Conservation (phyloP, 2,113 vertebrate genomes). For the Vanacampus margaritifer region DNA sequence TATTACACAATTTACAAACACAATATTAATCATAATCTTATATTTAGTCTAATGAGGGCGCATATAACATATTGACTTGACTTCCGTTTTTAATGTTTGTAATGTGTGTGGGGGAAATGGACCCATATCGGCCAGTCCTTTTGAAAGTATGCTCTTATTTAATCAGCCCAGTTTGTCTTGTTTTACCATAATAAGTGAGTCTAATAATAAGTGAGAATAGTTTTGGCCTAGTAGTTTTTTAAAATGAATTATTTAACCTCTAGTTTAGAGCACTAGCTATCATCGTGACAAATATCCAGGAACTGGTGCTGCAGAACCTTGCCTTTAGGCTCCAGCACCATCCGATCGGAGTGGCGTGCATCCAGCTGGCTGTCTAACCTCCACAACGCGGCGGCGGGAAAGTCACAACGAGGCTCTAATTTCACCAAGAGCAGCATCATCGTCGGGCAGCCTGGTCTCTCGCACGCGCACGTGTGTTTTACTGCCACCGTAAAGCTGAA, state of each 20-base stretch:
- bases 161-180: background rate
- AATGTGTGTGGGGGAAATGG: too few relatives aligned
- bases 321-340: conserved; percentile 31
- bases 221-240: background rate
- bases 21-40: too few relatives aligned
- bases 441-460: conserved; percentile 15
- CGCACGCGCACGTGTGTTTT: conserved; percentile 26
- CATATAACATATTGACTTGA: too few relatives aligned
- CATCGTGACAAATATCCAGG: conserved; percentile 10
- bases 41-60: too few relatives aligned
- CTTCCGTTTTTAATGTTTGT: too few relatives aligned
- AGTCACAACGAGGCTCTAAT: conserved; percentile 15
- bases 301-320: conserved; percentile 41
- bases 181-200: background rate
- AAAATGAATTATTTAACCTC: background rate
- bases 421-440: conserved; percentile 16
- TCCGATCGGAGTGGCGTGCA: conserved; percentile 28
- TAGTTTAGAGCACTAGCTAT: background rate
- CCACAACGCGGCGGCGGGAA: conserved; percentile 38
- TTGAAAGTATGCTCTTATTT: background rate
- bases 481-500: conserved; percentile 48
- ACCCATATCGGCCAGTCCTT: background rate
- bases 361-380: conserved; percentile 46
- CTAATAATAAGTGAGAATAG: background rate
- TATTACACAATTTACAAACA: too few relatives aligned